Evolutionary conservation across 2,797 vertebrate genomes (phyloP).

Genomic region (Dendrocincla tyrannina): DNA sequence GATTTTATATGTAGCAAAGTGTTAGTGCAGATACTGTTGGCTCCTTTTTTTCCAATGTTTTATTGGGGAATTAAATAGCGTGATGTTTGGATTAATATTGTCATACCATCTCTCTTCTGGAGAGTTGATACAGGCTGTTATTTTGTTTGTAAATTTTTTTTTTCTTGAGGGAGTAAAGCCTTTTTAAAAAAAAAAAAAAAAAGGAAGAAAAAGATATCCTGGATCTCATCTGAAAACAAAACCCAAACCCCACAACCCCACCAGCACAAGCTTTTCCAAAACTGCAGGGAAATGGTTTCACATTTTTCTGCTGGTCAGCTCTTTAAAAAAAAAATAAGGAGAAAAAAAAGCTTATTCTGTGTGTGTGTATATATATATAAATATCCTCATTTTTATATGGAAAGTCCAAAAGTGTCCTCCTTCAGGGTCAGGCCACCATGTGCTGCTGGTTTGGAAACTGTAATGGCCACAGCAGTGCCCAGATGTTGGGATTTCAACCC

Average conservation of each 20-base stretch:
- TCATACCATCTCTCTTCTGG: slow-evolving; percentile 70
- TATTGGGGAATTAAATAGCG: slow-evolving; percentile 83
- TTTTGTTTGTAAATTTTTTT: slow-evolving; percentile 66
- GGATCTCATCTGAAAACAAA: not conserved
- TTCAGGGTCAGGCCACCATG: not conserved
- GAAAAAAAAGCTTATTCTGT: not conserved
- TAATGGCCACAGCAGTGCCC: accelerated
- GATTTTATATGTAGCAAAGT: slow-evolving; percentile 93
- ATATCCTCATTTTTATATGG: not conserved
- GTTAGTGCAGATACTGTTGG: slow-evolving; percentile 79
- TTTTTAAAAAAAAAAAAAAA: slow-evolving; percentile 32
- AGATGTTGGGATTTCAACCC: not conserved
- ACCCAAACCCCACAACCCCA: not conserved
- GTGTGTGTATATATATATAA: not conserved
- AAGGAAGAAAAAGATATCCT: not conserved
- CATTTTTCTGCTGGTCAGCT: slow-evolving; percentile 4
- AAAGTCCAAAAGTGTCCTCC: not conserved
- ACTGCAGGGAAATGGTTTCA: slow-evolving; percentile 59
- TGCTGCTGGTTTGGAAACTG: not conserved
- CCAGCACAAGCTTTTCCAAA: slow-evolving; percentile 62
- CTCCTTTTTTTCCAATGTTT: slow-evolving; percentile 80
- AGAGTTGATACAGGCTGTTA: slow-evolving; percentile 64
- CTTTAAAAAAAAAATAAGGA: not conserved
- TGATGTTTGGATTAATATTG: slow-evolving; percentile 80
- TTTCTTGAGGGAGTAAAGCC: slow-evolving; percentile 59